Conservation (phyloP, 2,888 invertebrate species). For the Heteromurus nitidus region DNA sequence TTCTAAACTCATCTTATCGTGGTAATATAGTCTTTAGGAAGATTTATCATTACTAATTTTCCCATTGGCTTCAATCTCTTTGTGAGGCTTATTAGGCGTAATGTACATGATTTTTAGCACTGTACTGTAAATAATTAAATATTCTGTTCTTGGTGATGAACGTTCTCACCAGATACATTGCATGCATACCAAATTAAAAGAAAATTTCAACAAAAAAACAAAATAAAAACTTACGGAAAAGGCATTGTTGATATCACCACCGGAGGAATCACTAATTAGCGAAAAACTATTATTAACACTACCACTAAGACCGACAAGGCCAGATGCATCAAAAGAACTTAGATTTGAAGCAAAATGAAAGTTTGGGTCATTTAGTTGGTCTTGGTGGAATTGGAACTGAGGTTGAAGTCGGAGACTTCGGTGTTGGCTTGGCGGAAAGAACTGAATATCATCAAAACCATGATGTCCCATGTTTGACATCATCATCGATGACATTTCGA, state of each 20-base stretch:
- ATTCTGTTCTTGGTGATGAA: no score
- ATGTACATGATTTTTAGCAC: no score
- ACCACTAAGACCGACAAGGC: slow-evolving; percentile 57
- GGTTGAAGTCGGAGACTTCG: slow-evolving; percentile 46
- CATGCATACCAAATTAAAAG: slow-evolving; percentile 9
- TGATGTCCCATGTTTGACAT: slow-evolving; percentile 49
- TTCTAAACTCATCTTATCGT: no score
- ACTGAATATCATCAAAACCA: slow-evolving; percentile 54
- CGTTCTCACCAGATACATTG: no score
- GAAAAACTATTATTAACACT: slow-evolving; percentile 54
- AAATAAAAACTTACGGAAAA: slow-evolving; percentile 57
- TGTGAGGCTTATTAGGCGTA: no score
- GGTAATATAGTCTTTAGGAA: no score
- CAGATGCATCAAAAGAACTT: slow-evolving; percentile 54
- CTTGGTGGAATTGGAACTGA: slow-evolving; percentile 55
- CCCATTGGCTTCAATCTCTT: neutral
- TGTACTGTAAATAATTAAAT: no score
- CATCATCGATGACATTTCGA: slow-evolving; percentile 10
- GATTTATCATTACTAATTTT: no score
- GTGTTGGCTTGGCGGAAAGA: slow-evolving; percentile 45
- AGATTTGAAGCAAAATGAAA: slow-evolving; percentile 36
- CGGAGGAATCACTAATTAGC: slow-evolving; percentile 49
- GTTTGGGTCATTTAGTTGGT: slow-evolving; percentile 52
- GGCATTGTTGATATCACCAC: slow-evolving; percentile 59
- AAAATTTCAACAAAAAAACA: slow-evolving; percentile 19